These are phyloP conservation scores for Sinonovacula constricta DNA, from an alignment of 1,140 invertebrate genomes.

Conservation along the genomic window DNA sequence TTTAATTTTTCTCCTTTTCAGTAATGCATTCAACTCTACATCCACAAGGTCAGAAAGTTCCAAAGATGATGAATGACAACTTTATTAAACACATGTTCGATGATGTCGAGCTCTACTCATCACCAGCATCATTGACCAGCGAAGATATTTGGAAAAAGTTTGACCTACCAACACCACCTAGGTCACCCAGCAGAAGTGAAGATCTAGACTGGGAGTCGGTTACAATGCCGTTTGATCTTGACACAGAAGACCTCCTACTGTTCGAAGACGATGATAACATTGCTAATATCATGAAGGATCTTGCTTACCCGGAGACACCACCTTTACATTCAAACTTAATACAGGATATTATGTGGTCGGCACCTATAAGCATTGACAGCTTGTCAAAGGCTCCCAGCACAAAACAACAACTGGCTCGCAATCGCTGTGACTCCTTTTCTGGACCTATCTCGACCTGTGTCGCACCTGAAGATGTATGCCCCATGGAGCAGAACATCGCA, in stretches of 20 bases:
- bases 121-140: conserved; percentile 55
- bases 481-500: conserved; percentile 69
- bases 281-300: conserved; percentile 24
- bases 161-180: conserved; percentile 76
- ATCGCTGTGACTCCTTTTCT: conserved; percentile 45
- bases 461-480: conserved; percentile 72
- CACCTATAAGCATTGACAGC: conserved; percentile 63
- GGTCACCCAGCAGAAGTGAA: conserved; percentile 66
- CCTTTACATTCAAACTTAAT: conserved; percentile 69
- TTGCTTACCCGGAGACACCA: conserved; percentile 60
- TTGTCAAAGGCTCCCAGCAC: conserved; percentile 48
- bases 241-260: conserved; percentile 40
- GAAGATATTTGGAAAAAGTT: conserved; percentile 82
- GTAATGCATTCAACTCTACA: conserved; percentile 13
- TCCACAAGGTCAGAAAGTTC: too few species aligned
- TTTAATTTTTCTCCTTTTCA: conserved; percentile 7
- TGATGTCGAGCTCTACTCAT: conserved; percentile 22
- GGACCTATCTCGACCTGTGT: conserved; percentile 52
- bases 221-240: conserved; percentile 49
- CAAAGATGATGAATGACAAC: not conserved
- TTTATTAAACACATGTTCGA: not conserved
- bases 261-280: conserved; percentile 52
- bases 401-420: conserved; percentile 6
- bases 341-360: conserved; percentile 86
- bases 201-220: conserved; percentile 57